Evolutionary conservation across 2,888 invertebrate species (phyloP).

Genomic region (Cistogaster globosa): DNA sequence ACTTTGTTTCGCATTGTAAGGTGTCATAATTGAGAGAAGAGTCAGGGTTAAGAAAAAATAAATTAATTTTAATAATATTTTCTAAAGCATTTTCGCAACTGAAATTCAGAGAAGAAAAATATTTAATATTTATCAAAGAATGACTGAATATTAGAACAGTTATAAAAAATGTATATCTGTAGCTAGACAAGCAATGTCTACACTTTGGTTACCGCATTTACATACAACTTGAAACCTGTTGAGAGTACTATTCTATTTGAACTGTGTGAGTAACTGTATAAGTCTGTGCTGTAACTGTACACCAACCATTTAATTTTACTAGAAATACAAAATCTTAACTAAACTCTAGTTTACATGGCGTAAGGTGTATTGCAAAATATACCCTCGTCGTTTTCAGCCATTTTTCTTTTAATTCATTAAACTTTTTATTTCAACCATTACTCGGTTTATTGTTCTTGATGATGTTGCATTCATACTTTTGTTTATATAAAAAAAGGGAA

Average conservation of each 20-base stretch:
- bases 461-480: conserved; percentile 31
- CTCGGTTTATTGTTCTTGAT: conserved; percentile 53
- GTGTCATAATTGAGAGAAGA: conserved; percentile 46
- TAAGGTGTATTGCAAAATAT: not conserved
- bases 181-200: not conserved
- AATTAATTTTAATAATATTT: conserved; percentile 34
- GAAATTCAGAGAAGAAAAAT: not conserved
- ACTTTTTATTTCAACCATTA: conserved; percentile 57
- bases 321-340: conserved; percentile 27
- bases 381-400: not conserved
- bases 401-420: conserved; percentile 53
- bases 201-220: not conserved
- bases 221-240: conserved; percentile 44
- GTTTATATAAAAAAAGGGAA: conserved; percentile 8
- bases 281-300: conserved; percentile 32
- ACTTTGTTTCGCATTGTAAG: conserved; percentile 49
- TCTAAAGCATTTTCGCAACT: conserved; percentile 6
- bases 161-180: no score
- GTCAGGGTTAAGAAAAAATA: conserved; percentile 6
- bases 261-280: conserved; percentile 1
- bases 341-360: conserved; percentile 29
- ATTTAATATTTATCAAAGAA: no score
- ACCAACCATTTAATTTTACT: conserved; percentile 39
- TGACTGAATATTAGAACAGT: not conserved
- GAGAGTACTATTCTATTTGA: conserved; percentile 23